A percentile compares a stretch with the other conserved stretches of the same genome.
Conservation (phyloP, 2,888 invertebrate genomes). For the Corbicula japonica region DNA sequence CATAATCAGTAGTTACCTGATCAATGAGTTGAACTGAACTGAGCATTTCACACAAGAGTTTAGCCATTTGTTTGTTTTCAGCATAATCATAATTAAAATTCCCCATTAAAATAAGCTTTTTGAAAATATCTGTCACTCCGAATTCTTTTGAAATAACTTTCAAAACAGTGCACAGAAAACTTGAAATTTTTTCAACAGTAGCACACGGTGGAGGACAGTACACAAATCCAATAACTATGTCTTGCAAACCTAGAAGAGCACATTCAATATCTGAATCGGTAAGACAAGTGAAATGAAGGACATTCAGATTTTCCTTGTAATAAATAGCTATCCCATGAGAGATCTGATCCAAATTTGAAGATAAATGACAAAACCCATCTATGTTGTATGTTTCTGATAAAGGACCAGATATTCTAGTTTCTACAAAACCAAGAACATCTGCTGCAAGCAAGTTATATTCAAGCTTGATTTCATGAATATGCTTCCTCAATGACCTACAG, state of each 20-base stretch:
- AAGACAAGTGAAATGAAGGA: not conserved
- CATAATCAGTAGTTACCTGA: constrained; percentile 10
- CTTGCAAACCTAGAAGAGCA: not conserved
- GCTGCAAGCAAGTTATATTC: constrained; percentile 15
- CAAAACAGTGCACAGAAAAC: not conserved
- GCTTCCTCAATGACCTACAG: constrained; percentile 17
- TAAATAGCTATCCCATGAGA: constrained; percentile 43
- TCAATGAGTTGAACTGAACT: not conserved
- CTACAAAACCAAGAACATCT: constrained; percentile 42
- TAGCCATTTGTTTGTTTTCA: not conserved
- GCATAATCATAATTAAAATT: constrained; percentile 22
- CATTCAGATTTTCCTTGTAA: not conserved
- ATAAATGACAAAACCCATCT: constrained; percentile 21
- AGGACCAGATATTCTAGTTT: constrained; percentile 33
- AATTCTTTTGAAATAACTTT: not conserved
- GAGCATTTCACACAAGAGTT: not conserved
- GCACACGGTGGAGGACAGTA: constrained; percentile 19
- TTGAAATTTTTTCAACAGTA: not conserved
- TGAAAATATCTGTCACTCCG: not conserved
- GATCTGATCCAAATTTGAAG: constrained; percentile 10
- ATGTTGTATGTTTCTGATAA: not conserved
- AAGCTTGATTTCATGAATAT: constrained; percentile 39
- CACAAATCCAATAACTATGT: constrained; percentile 16
- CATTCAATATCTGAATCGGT: not conserved
- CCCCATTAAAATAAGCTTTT: constrained; percentile 1